Percentiles rank a stretch among this genome's conserved stretches.
These are phyloP conservation scores for Drosophila testacea DNA, from an alignment of 2,888 invertebrate species.

Conservation along the genomic window DNA sequence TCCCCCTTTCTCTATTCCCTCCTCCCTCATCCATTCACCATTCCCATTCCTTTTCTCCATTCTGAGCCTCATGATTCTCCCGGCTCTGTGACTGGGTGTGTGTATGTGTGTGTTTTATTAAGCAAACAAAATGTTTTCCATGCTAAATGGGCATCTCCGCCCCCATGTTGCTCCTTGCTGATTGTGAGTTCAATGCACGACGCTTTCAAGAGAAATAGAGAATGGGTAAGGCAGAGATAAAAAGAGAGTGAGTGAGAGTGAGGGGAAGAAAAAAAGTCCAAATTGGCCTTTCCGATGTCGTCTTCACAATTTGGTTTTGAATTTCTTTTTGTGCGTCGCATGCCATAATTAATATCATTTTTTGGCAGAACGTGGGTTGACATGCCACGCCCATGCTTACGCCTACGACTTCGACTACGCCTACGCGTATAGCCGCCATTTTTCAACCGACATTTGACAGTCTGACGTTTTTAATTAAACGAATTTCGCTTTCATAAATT, in stretches of 20 bases:
- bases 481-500: conserved; percentile 76
- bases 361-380: conserved; percentile 23
- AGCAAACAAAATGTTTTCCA: conserved; percentile 74
- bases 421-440: conserved; percentile 33
- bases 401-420: not conserved
- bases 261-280: not conserved
- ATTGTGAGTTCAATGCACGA: conserved; percentile 74
- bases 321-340: conserved; percentile 18
- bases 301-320: conserved; percentile 37
- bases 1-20: not conserved
- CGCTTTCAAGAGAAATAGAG: conserved; percentile 15
- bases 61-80: conserved; percentile 24
- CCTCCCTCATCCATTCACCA: too few relatives aligned
- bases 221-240: not conserved
- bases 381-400: conserved; percentile 21
- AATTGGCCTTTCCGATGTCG: conserved; percentile 57
- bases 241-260: not conserved
- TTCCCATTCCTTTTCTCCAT: not conserved
- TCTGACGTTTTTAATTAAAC: conserved; percentile 71
- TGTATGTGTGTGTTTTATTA: conserved; percentile 44
- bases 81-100: conserved; percentile 3
- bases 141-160: conserved; percentile 48
- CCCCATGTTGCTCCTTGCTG: conserved; percentile 28
- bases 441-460: conserved; percentile 51
- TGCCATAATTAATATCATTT: conserved; percentile 71